phyloP scores from a whole-genome alignment of 1,140 invertebrate genomes.

The Pinna nobilis region DNA sequence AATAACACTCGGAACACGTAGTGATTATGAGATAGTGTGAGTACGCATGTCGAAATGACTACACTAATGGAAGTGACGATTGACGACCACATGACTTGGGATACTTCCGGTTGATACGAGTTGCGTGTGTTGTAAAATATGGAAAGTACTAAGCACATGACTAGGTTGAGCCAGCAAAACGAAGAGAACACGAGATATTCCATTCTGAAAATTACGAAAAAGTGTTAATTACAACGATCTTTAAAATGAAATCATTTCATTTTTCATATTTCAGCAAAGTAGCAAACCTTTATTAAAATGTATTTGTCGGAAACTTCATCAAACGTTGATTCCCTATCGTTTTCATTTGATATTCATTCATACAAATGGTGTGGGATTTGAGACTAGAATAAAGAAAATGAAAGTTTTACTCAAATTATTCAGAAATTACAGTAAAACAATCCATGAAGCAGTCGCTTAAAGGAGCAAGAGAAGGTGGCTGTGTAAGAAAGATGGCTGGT shows the following conservation, averaged over 20 bases:
- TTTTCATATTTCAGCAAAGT: not conserved
- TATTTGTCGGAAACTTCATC: too few relatives aligned
- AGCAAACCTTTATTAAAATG: too few relatives aligned
- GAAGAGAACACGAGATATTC: conserved; percentile 1
- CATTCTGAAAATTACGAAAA: conserved; percentile 1
- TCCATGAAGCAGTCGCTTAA: too few relatives aligned
- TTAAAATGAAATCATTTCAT: not conserved
- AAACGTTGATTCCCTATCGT: too few relatives aligned
- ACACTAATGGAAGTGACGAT: not conserved
- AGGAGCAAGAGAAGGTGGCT: too few relatives aligned
- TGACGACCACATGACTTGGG: conserved; percentile 4
- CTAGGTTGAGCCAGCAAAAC: conserved; percentile 9
- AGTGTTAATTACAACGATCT: not conserved
- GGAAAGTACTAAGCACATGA: conserved; percentile 4
- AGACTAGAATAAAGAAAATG: too few relatives aligned
- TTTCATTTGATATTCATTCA: too few relatives aligned
- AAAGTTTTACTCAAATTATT: too few relatives aligned
- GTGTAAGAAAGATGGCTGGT: too few relatives aligned
- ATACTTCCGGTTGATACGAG: not conserved
- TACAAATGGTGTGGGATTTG: too few relatives aligned
- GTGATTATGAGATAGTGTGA: not conserved
- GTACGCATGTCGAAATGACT: not conserved
- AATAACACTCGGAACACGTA: not conserved
- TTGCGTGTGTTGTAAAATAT: not conserved
- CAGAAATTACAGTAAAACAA: too few relatives aligned